Percentiles rank a stretch among this genome's conserved stretches.
These are phyloP conservation scores for Xylota sylvarum DNA, from an alignment of 2,888 invertebrate species.

Conservation along the genomic window DNA sequence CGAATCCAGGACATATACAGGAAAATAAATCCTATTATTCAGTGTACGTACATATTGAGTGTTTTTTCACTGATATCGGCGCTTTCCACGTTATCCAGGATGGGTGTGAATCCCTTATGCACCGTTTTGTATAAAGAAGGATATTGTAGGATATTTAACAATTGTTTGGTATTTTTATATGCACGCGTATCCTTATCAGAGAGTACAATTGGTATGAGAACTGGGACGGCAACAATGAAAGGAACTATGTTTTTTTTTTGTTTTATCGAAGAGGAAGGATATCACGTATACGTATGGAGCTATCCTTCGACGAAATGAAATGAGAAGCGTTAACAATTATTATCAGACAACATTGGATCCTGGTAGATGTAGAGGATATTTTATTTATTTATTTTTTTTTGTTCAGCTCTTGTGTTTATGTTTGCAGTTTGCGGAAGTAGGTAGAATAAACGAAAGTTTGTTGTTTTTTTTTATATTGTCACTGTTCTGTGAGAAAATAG, in stretches of 20 bases:
- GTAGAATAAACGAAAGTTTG: background rate
- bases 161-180: background rate
- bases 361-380: background rate
- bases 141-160: conserved; percentile 10
- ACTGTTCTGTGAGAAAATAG: too few species aligned
- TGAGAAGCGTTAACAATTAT: conserved; percentile 23
- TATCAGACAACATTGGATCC: conserved; percentile 4
- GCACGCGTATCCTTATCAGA: background rate
- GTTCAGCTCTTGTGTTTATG: background rate
- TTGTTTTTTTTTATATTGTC: too few species aligned
- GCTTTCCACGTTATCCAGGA: background rate
- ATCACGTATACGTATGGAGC: background rate
- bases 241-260: background rate
- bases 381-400: background rate
- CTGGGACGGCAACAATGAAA: background rate
- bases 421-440: background rate
- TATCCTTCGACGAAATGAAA: conserved; percentile 26
- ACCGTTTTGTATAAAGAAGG: background rate
- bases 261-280: conserved; percentile 23
- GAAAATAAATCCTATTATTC: conserved; percentile 35
- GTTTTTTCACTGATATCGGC: conserved; percentile 10
- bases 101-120: conserved; percentile 4
- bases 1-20: conserved; percentile 12
- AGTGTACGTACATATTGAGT: conserved; percentile 15
- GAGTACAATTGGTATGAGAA: background rate